Conservation (phyloP, 1,140 invertebrate species). For the Drosophila murphyi region DNA sequence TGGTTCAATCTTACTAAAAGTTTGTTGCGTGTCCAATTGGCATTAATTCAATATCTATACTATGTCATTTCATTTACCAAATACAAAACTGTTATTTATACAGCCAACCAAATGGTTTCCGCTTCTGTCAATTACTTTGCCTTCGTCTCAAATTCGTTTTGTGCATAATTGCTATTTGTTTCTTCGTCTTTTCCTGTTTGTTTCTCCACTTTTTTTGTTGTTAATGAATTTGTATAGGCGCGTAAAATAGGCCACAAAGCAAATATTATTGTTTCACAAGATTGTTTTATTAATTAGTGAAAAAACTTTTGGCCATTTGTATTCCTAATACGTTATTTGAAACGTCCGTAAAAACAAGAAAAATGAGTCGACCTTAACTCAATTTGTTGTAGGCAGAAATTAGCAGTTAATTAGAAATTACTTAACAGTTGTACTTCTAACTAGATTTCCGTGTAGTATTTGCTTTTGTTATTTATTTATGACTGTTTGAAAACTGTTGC, state of each 20-base stretch:
- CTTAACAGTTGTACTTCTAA: too few species aligned
- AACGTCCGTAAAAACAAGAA: too few species aligned
- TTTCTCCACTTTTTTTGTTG: neutral
- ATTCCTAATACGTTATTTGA: too few species aligned
- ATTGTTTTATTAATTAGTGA: neutral
- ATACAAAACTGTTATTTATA: conserved; percentile 76
- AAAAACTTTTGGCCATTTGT: neutral
- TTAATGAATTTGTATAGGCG: conserved; percentile 11
- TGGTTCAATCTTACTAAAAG: conserved; percentile 73
- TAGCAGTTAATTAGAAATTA: too few species aligned
- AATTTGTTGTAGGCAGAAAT: too few species aligned
- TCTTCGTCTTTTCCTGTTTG: neutral
- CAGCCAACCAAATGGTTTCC: conserved; percentile 46
- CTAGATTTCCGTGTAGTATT: too few species aligned
- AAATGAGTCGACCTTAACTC: too few species aligned
- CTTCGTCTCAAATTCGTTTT: conserved; percentile 19
- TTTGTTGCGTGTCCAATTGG: conserved; percentile 69
- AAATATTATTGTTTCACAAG: neutral
- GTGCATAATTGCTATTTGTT: conserved; percentile 21
- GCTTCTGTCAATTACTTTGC: conserved; percentile 36
- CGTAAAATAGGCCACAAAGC: neutral
- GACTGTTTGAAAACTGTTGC: too few species aligned
- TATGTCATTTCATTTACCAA: conserved; percentile 65
- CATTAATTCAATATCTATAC: conserved; percentile 63
- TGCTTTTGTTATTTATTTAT: too few species aligned